Base-by-base conservation (phyloP, 2,888 invertebrate species). In the Melieria omissa region DNA sequence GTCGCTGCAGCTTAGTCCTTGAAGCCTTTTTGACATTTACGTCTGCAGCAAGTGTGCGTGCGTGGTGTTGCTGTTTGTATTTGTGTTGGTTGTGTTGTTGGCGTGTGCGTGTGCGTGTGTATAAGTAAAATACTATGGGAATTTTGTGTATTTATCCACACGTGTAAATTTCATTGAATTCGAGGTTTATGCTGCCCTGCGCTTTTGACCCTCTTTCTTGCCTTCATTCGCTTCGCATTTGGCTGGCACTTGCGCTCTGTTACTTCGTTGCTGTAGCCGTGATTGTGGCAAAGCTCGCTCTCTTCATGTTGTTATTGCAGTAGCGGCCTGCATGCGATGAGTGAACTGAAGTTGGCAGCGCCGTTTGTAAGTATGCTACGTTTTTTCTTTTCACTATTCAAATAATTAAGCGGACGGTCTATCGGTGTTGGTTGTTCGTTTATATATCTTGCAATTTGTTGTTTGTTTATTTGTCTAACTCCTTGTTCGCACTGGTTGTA, bases 141-240 rank as follows among this genome's bases (percentile, higher is more conserved):
- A 72, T 61, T 29, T 80, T 81, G 77, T 75, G 77, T 76, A 77
- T 72, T 79, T 79, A 79, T 82, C 82, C 81, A 81, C 77, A 77
- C 80, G 71, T 78, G 66, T 74, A 79, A 76, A 74, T 81, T 80
- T 81, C 77, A 81, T 80, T 79, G 78, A 79, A 80, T 76, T 79
- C 45, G 58, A 44, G 41, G 44, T 4, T 9, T 42, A 4, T 9
- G 52, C 29, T 29, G 29, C 29, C 29, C 3, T 29, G 29, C 29
- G 29, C 29, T 29, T 29, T 29, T 29, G 29, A 29, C 29, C 29
- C 29, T 29, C 29, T 29, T 29, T 29, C 29, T 29, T 29, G 29
- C 29, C 29, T 29, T 29, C 29, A 29, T 29, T 29, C 29, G 29
- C 29, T 29, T 29, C 29, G 29, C 29, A 29, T 29, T 29, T 29